Evolutionary conservation across 2,888 invertebrate species (phyloP), one percentile per base, ranked within the genome.

Genomic region (Amblyjoppa fuscipennis): DNA sequence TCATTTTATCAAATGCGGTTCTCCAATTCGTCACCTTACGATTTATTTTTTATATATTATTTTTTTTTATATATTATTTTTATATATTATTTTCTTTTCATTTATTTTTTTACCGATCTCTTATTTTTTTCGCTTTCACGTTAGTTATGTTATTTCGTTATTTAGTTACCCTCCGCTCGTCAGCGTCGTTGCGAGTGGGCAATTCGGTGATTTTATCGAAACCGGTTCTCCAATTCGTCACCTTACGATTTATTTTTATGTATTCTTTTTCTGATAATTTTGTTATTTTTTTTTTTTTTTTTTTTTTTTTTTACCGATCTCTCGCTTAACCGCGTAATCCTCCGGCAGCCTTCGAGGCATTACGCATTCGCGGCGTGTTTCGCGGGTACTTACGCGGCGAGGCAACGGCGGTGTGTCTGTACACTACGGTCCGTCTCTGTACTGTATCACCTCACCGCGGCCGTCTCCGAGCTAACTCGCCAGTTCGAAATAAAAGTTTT

Each of bases 311-410:
- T 28, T 68, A 28, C 77, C 69, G 38, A 71, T 81, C 64, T 64
- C 56, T 80, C 68, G 25, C 61, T 81, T 78, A 53, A 34, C 31
- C 73, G 76, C 84, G 84, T 84, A 86, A 84, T 86, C 81, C 76
- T 79, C 86, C 74, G 73, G 77, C 51, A 87, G 84, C 86, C 87
- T 85, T 87, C 83, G 75, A 79, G 16, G 71, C 81, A 87, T 86
- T 86, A 87, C 86, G 86, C 86, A 84, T 87, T 86, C 84, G 80
- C 73, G 69, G 69, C 76, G 80, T 83, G 82, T 84, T 66, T 79
- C 68, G 49, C 83, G 76, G 74, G 59, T 59, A 59, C 28, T 59
- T 45, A 59, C 59, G 45, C 73, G 70, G 28, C 73, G 56, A 38
- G 66, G 64, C 70, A 76, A 82, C 68, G 61, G 7, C 56, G 20